phyloP scores from a whole-genome alignment of 2,888 invertebrate genomes.

The Nomada lathburiana region DNA sequence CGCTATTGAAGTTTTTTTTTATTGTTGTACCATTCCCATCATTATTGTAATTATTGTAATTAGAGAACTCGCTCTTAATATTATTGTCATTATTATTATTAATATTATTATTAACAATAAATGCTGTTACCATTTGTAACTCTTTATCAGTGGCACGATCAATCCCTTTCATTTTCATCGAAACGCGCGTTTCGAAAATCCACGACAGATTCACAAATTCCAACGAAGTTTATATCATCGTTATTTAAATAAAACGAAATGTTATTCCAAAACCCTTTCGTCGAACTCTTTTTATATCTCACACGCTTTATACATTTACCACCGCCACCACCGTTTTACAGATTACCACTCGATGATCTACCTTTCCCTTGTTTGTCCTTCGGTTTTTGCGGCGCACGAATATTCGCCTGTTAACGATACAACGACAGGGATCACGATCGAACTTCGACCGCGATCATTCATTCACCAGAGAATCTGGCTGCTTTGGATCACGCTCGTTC shows the following conservation, averaged over 20 bases:
- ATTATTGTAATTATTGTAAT: slow-evolving; percentile 82
- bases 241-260: slow-evolving; percentile 45
- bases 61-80: slow-evolving; percentile 76
- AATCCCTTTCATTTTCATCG: slow-evolving; percentile 18
- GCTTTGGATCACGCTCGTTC: slow-evolving; percentile 53
- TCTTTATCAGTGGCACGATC: slow-evolving; percentile 30
- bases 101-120: slow-evolving; percentile 83
- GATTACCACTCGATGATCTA: too few species aligned
- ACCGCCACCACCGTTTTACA: too few species aligned
- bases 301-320: not conserved
- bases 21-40: slow-evolving; percentile 83
- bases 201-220: not conserved
- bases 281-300: not conserved
- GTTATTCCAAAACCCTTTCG: slow-evolving; percentile 34
- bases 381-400: not conserved
- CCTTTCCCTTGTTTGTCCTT: too few species aligned
- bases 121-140: slow-evolving; percentile 84
- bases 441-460: slow-evolving; percentile 64
- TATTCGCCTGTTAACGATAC: not conserved
- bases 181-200: not conserved
- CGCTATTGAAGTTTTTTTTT: slow-evolving; percentile 81
- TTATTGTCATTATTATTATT: slow-evolving; percentile 82
- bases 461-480: slow-evolving; percentile 66
- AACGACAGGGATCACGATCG: slow-evolving; percentile 8
- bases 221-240: slow-evolving; percentile 35